Base-by-base conservation (phyloP, 2,888 invertebrate species). In the Agriopis leucophaearia region DNA sequence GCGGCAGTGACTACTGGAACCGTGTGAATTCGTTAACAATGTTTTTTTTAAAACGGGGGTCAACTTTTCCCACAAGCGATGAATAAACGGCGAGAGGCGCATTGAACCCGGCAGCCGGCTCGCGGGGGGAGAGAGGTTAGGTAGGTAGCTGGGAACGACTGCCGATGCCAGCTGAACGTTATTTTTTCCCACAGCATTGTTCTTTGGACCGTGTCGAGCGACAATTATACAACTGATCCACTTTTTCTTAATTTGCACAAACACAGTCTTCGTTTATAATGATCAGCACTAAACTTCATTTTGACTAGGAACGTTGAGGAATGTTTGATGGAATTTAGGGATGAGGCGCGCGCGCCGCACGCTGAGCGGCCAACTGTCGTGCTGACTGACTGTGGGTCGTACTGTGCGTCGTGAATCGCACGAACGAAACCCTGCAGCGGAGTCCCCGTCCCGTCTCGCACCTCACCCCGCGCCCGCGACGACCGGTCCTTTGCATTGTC, bases 181-280 rank as follows among this genome's bases (percentile, higher is more conserved):
- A 94, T 92, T 94, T 94, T 94, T 94, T 94, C 94, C 94, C 94
- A 94, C 94, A 94, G 93, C 94, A 93, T 93, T 93, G 93, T 93
- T 91, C 93, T 90, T 92, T 90, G 88, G 91, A 92, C 92, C 93
- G 92, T 91, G 86, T 85, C 92, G 84, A 82, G 80, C 82, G 86
- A 88, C 85, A 83, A 86, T 85, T 81, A 81, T 73, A 75, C 70
- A 79, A 83, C 78, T 82, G 80, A 84, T 82, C 71, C 83, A 88
- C 80, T 83, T 87, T 86, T 86, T 81, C 73, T 74, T 56, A 76
- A 81, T 85, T 84, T 78, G 71, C 84, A 84, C 82, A 80, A 83
- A 79, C 84, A 86, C 87, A 80, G 69, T 72, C 71, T 77, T 74
- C 72, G 61, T 66, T 69, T 61, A 69, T 74, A 56, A 70, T 65